Conservation (phyloP, 2,888 invertebrate genomes). For the Melanotus villosus region DNA sequence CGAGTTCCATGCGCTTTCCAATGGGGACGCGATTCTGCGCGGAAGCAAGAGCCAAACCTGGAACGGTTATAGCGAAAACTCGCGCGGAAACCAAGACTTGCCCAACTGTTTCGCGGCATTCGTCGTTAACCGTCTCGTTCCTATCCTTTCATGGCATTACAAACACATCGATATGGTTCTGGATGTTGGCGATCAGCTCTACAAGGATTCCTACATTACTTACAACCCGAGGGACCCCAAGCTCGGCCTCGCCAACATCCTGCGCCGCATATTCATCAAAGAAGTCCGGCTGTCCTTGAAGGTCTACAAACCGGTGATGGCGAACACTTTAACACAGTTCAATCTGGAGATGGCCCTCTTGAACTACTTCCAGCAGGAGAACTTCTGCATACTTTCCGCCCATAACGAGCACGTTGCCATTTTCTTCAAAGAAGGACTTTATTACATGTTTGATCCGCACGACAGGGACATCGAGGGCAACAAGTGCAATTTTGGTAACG, state of each 20-base stretch:
- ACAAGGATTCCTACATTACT: conserved; percentile 74
- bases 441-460: conserved; percentile 75
- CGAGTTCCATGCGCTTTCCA: conserved; percentile 55
- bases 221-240: conserved; percentile 69
- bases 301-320: conserved; percentile 60
- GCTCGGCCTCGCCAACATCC: conserved; percentile 61
- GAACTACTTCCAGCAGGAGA: conserved; percentile 74
- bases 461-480: conserved; percentile 71
- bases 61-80: conserved; percentile 66
- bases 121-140: conserved; percentile 71
- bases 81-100: conserved; percentile 68
- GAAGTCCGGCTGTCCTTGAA: conserved; percentile 63
- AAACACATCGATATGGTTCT: conserved; percentile 72
- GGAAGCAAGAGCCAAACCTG: conserved; percentile 63
- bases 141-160: conserved; percentile 72
- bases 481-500: conserved; percentile 39
- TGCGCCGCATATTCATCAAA: conserved; percentile 73
- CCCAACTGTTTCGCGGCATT: conserved; percentile 71
- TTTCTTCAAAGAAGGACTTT: conserved; percentile 70
- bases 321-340: conserved; percentile 51
- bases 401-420: conserved; percentile 71
- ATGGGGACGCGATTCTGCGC: conserved; percentile 68
- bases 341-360: conserved; percentile 65
- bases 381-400: conserved; percentile 71
- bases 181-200: conserved; percentile 73